Base-by-base conservation (phyloP, 2,113 vertebrate species). In the Hippotragus niger region DNA sequence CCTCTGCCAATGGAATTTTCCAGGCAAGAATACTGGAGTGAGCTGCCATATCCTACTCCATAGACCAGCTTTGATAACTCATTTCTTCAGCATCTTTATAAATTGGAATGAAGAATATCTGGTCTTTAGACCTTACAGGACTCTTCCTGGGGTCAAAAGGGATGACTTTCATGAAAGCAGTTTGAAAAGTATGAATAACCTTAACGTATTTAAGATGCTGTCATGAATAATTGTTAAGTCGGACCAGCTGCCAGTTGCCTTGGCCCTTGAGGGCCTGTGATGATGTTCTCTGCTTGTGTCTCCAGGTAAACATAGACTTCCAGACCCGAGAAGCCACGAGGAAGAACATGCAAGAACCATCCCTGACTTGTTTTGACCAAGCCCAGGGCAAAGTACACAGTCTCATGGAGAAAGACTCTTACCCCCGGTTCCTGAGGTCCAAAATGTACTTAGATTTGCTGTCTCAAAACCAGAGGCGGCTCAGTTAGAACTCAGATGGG, bases 351-450 rank as follows among this genome's bases (percentile, higher is more conserved):
- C 98, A 99, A 95, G 99, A 99, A 82, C 99, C 99, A 2, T 99
- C 99, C 43, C 98, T 99, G 40, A 99, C 99, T 94, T 99, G 99
- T 98, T 99, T 99, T 97, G 99, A 99, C 76, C 99, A 99, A 97
- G 99, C 99, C 58, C 99, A 99, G 96, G 99, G 99, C 62, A 99
- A 99, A 99, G 99, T 99, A 92, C 99, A 99, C 99, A 99, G 99
- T 98, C 99, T 99, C 97, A 99, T 99, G 99, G 99, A 99, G 98
- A 99, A 99, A 98, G 99, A 99, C 99, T 99, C 99, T 74, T 99
- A 99, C 94, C 99, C 99, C 88, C 99, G 99, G 96, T 99, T 99
- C 98, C 99, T 99, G 98, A 99, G 99, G 98, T 99, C 99, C 96
- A 99, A 99, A 98, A 99, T 99, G 98, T 99, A 99, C 99, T 99